phyloP scores from a whole-genome alignment of 2,888 invertebrate genomes.

The Catocala fraxini region DNA sequence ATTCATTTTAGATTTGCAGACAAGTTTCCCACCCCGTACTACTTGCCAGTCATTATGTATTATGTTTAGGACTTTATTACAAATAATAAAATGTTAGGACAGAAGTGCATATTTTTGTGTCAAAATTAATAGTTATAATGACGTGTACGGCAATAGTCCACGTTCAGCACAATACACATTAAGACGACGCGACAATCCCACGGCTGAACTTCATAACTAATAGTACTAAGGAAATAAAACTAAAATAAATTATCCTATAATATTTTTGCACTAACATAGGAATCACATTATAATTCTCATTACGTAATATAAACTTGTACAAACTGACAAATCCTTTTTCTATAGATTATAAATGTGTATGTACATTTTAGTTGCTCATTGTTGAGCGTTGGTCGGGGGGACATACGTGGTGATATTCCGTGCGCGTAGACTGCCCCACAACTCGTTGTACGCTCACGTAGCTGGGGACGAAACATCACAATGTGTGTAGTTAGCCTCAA shows the following conservation, averaged over 20 bases:
- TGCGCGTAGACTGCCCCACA: neutral
- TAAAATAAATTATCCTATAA: slow-evolving; percentile 46
- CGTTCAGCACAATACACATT: slow-evolving; percentile 9
- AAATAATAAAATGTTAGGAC: no score
- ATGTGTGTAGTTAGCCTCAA: slow-evolving; percentile 5
- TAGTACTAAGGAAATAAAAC: slow-evolving; percentile 45
- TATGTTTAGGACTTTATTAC: no score
- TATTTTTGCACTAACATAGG: slow-evolving; percentile 62
- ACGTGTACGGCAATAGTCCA: slow-evolving; percentile 22
- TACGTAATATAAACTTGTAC: slow-evolving; percentile 61
- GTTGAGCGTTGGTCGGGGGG: slow-evolving; percentile 8
- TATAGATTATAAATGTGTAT: slow-evolving; percentile 50
- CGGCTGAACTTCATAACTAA: slow-evolving; percentile 19
- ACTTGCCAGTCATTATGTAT: no score
- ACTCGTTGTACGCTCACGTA: neutral
- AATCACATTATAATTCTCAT: slow-evolving; percentile 57
- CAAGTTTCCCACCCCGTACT: no score
- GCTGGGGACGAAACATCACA: slow-evolving; percentile 4
- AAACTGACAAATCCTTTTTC: slow-evolving; percentile 58
- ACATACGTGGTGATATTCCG: neutral
- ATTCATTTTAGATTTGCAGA: no score
- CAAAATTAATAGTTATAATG: neutral
- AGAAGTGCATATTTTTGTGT: neutral
- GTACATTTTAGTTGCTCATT: slow-evolving; percentile 48
- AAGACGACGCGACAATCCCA: slow-evolving; percentile 5